Percentiles rank a stretch among this genome's conserved stretches.
Conservation (phyloP, 2,797 vertebrate species). For the Catamblyrhynchus diadema region DNA sequence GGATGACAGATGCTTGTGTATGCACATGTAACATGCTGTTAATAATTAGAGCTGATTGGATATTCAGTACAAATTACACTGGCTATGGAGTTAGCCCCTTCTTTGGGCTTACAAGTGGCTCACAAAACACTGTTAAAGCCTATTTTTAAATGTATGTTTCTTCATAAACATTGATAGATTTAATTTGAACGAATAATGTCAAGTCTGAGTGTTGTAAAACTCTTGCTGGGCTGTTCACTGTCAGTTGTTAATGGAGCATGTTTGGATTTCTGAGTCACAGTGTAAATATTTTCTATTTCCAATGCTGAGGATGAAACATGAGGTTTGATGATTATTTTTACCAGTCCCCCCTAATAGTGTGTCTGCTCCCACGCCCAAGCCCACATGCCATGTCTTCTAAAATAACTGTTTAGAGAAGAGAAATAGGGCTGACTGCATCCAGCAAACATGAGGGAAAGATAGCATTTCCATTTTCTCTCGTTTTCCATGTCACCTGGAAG, state of each 20-base stretch:
- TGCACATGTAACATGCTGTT: conserved; percentile 45
- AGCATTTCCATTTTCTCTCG: background rate
- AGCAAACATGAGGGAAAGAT: background rate
- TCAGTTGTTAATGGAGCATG: conserved; percentile 27
- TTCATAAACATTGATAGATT: conserved; percentile 36
- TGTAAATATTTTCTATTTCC: conserved; percentile 42
- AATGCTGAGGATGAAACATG: background rate
- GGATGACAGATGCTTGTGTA: conserved; percentile 62
- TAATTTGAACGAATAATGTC: conserved; percentile 30
- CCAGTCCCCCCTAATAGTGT: background rate
- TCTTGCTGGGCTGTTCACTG: conserved; percentile 34
- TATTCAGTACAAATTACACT: conserved; percentile 59
- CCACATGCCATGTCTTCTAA: background rate
- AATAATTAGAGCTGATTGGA: conserved; percentile 64
- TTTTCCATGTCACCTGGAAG: background rate
- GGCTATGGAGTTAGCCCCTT: conserved; percentile 53
- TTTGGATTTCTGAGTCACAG: conserved; percentile 52
- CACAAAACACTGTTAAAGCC: conserved; percentile 42
- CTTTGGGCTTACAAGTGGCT: conserved; percentile 45
- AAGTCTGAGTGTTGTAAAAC: conserved; percentile 17
- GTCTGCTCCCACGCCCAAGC: background rate
- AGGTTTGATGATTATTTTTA: background rate
- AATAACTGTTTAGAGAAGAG: background rate
- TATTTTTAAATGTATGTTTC: conserved; percentile 53
- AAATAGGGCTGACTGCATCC: background rate